A percentile compares a stretch with the other conserved stretches of the same genome.
phyloP scores from a whole-genome alignment of 2,888 invertebrate species.

The Empis stercorea region DNA sequence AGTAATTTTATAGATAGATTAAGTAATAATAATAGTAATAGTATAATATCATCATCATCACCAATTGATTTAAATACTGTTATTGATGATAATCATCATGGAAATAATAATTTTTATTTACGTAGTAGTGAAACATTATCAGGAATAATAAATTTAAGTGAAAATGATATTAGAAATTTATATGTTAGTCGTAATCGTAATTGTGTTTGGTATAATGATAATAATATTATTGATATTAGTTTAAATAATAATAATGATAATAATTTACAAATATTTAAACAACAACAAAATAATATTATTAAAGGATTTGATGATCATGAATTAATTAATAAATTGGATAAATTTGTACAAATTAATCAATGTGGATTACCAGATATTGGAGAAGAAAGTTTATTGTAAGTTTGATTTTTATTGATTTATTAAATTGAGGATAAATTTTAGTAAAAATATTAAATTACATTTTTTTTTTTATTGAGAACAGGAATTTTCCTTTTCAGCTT shows the following conservation, averaged over 20 bases:
- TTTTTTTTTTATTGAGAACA: too few species aligned
- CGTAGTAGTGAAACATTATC: too few species aligned
- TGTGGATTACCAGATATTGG: background rate
- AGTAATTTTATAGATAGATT: too few species aligned
- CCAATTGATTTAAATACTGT: background rate
- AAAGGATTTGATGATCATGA: too few species aligned
- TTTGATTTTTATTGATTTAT: background rate
- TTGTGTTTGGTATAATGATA: slow-evolving; percentile 22
- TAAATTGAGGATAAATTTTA: background rate
- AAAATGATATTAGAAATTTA: slow-evolving; percentile 13
- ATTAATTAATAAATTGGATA: too few species aligned
- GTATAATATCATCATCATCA: background rate
- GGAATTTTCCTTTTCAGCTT: background rate
- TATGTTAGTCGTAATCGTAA: slow-evolving; percentile 32
- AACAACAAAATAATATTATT: too few species aligned
- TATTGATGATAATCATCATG: too few species aligned
- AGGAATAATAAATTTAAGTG: background rate
- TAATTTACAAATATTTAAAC: too few species aligned
- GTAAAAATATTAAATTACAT: too few species aligned
- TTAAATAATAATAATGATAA: background rate
- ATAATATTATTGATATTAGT: background rate
- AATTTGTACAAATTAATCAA: background rate
- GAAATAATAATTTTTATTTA: too few species aligned
- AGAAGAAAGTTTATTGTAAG: background rate
- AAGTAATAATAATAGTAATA: too few species aligned